Base-by-base conservation (phyloP, 1,140 invertebrate genomes). In the Aphaenogaster rudis region DNA sequence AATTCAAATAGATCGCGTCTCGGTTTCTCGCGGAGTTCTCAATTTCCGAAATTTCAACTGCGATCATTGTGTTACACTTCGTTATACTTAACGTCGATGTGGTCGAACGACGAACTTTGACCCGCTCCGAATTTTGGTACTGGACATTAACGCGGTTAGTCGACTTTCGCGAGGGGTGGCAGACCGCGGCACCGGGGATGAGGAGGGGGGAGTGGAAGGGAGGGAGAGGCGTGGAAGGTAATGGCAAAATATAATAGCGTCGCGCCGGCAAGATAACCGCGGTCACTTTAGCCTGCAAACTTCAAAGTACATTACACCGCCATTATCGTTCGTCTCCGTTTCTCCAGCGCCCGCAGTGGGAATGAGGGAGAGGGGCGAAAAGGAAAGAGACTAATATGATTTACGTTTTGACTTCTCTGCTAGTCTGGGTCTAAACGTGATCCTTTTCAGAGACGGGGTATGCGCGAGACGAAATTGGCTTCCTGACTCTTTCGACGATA, bases 201-300 rank as follows among this genome's bases (percentile, higher is more conserved):
- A 42, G 17, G 8, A 48, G 28, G n/a, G 9, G 28, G 63, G 8
- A 7, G 57, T 8, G 17, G 17, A 42, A 17, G 42, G 42, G 78
- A 33, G 50, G n/a, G 42, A 17, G 39, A 42, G 39, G 50, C 21
- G 74, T 9, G 48, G 74, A n/a, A 28, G 63, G 76, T 77, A 86
- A 86, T 78, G 84, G 84, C 63, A 86, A 84, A 84, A 84, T 84
- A 84, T 84, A 84, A 84, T 84, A 76, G 69, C 54, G 80, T 36
- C 80, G 79, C 79, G 28, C 39, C 69, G 80, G 76, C 48, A 86
- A 78, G 84, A 86, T 86, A 86, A 77, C 84, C 72, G 63, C 63
- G 84, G 84, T 77, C 76, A 79, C 74, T 86, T 78, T 86, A 66
- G 63, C 80, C 80, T 61, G 80, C 80, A 84, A 84, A 84, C 80